Evolutionary conservation across 2,797 vertebrate species (phyloP).

Genomic region (Lepilemur ruficaudatus): DNA sequence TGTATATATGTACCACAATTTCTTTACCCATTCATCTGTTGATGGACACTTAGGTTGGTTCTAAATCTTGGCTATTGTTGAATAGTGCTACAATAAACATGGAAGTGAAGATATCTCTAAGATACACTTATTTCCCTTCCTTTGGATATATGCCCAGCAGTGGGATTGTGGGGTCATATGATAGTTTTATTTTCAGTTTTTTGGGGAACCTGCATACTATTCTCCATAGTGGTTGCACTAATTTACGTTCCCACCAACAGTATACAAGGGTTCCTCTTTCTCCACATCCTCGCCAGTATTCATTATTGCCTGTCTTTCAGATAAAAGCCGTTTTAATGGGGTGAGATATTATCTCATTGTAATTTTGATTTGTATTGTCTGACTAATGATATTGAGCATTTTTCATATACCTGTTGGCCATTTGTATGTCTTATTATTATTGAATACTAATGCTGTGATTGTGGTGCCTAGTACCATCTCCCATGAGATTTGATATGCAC

Average conservation of each 20-base stretch:
- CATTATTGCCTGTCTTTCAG: neutral
- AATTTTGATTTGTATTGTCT: neutral
- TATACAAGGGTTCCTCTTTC: neutral
- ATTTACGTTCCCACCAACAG: neutral
- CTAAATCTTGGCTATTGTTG: no score
- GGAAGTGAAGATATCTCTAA: neutral
- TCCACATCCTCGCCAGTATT: neutral
- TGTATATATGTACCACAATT: no score
- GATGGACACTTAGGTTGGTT: no score
- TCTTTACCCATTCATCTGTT: no score
- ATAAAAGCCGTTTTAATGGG: neutral
- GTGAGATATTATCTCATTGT: neutral
- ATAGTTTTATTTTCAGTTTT: neutral
- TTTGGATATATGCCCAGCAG: neutral
- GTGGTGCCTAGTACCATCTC: neutral
- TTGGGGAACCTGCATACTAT: neutral
- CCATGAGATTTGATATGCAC: neutral
- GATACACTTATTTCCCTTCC: neutral
- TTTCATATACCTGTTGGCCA: neutral
- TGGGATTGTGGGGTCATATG: neutral
- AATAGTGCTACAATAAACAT: neutral
- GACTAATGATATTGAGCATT: neutral
- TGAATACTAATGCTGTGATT: neutral
- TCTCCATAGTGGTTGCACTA: neutral
- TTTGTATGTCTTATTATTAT: neutral